A percentile compares a stretch with the other conserved stretches of the same genome.
Evolutionary conservation across 2,113 vertebrate genomes (phyloP).

Genomic region (Otolemur garnettii): DNA sequence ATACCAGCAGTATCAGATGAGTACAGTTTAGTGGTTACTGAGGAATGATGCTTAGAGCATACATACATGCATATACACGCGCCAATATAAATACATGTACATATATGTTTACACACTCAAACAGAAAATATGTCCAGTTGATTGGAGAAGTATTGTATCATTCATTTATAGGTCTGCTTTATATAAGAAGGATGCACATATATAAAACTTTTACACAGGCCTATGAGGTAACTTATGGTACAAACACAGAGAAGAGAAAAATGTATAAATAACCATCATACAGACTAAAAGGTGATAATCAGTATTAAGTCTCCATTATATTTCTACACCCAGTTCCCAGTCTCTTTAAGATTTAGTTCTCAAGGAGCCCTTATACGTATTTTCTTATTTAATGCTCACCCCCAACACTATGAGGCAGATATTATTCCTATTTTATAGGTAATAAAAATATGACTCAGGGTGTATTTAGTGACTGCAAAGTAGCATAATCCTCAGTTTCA

Average conservation of each 20-base stretch:
- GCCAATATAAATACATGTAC: not conserved
- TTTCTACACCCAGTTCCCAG: not conserved
- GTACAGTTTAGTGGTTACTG: conserved; percentile 41
- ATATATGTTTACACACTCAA: not conserved
- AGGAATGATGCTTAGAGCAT: not conserved
- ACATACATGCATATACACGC: not conserved
- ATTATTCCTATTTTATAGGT: not conserved
- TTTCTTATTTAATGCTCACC: conserved; percentile 13
- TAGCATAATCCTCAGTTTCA: not conserved
- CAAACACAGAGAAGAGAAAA: conserved; percentile 37
- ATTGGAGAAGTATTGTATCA: conserved; percentile 40
- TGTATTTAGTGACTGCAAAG: not conserved
- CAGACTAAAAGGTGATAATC: not conserved
- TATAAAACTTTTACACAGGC: not conserved
- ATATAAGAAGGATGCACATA: not conserved
- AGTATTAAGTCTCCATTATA: not conserved
- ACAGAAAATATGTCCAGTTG: not conserved
- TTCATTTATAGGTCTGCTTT: conserved; percentile 46
- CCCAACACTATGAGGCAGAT: not conserved
- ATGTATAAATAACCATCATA: not conserved
- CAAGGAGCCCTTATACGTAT: not conserved
- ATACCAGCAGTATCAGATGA: not conserved
- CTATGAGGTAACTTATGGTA: not conserved
- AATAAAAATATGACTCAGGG: not conserved
- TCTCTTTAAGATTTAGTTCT: not conserved